Evolutionary conservation across 2,888 invertebrate species (phyloP).

Genomic region (Scaptomyza caliginosa): DNA sequence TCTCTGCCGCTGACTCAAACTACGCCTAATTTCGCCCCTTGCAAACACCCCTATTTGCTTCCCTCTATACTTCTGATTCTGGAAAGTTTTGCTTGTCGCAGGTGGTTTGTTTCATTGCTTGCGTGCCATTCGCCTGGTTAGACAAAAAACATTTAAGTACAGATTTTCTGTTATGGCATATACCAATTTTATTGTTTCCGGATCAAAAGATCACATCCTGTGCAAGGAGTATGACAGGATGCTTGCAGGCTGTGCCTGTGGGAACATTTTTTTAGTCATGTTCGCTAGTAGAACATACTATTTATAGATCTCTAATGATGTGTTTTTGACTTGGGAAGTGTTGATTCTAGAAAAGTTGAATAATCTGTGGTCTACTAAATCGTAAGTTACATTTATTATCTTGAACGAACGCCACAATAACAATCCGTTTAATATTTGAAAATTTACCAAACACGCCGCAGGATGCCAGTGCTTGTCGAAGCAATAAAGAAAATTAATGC

Average conservation of each 20-base stretch:
- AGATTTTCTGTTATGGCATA: slow-evolving; percentile 71
- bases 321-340: slow-evolving; percentile 40
- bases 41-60: slow-evolving; percentile 13
- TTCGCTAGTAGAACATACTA: not conserved
- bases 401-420: not conserved
- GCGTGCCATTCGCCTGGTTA: slow-evolving; percentile 59
- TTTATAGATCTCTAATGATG: slow-evolving; percentile 40
- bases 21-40: slow-evolving; percentile 44
- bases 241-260: slow-evolving; percentile 58
- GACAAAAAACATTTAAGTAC: slow-evolving; percentile 51
- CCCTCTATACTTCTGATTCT: slow-evolving; percentile 8
- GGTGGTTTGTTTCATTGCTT: slow-evolving; percentile 76
- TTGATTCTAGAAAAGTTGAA: not conserved
- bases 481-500: slow-evolving; percentile 47
- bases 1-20: slow-evolving; percentile 28
- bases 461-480: slow-evolving; percentile 1
- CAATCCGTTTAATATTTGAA: not conserved
- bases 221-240: slow-evolving; percentile 76
- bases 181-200: slow-evolving; percentile 81
- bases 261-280: slow-evolving; percentile 57
- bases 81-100: slow-evolving; percentile 57
- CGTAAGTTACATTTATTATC: not conserved
- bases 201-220: slow-evolving; percentile 84
- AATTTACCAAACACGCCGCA: not conserved
- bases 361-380: not conserved